These are phyloP conservation scores for Acanthosoma haemorrhoidale DNA, from an alignment of 2,888 invertebrate species.

Conservation along the genomic window DNA sequence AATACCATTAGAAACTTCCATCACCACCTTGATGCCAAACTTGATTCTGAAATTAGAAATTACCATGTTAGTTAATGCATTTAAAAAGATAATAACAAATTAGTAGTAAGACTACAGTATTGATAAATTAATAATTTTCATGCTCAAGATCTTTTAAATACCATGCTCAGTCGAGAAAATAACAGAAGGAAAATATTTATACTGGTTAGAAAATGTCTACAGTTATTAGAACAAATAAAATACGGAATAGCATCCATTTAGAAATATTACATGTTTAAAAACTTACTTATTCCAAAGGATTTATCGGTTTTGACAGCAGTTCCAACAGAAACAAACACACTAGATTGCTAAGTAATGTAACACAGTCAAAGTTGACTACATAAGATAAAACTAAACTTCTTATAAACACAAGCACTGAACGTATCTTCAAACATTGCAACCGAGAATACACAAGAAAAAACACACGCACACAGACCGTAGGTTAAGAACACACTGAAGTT, in stretches of 20 bases:
- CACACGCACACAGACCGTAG: not conserved
- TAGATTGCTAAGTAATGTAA: not conserved
- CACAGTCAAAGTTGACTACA: not conserved
- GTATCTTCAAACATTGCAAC: not conserved
- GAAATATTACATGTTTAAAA: not conserved
- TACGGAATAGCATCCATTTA: not conserved
- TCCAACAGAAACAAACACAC: not conserved
- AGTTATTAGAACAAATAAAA: not conserved
- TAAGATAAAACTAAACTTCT: too few relatives aligned
- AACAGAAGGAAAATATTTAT: not conserved
- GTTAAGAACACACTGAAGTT: not conserved
- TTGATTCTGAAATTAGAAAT: slow-evolving; percentile 4
- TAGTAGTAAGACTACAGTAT: too few relatives aligned
- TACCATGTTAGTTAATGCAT: not conserved
- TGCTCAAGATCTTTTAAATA: not conserved
- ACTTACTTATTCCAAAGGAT: not conserved
- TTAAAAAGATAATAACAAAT: too few relatives aligned
- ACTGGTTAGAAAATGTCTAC: too few relatives aligned
- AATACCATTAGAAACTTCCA: not conserved
- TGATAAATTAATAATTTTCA: too few relatives aligned
- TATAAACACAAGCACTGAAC: not conserved
- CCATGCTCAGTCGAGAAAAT: not conserved
- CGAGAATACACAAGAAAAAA: not conserved
- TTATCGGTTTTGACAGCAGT: not conserved
- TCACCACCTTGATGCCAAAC: not conserved